Evolutionary conservation across 2,888 invertebrate species (phyloP), one percentile per base, ranked within the genome.

Genomic region (Trachelus troglodyta): DNA sequence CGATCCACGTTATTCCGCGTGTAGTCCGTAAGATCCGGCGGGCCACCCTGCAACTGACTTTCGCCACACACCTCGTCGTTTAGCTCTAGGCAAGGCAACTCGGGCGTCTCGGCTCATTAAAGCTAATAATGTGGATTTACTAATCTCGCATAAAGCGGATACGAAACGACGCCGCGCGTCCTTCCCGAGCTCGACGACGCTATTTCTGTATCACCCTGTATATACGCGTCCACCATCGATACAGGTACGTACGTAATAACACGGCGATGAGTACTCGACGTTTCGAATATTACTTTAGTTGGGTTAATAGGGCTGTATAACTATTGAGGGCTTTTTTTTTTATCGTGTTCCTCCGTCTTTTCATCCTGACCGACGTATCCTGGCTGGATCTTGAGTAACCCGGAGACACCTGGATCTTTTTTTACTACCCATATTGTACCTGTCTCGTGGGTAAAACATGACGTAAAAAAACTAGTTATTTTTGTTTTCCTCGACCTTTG

Each of bases 61-160:
- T 87, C 85, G 87, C 86, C 86, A 87, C 88, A 87, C 86, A 87
- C 87, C 86, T 87, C 83, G 88, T 83, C 84, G 82, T 83, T 74
- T 85, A 76, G 85, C 85, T 85, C 80, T 80, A 84, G 88, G 88
- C 85, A 86, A 86, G 85, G 86, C 86, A 85, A 85, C 85, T 82
- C 86, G 85, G 56, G 84, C 85, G 86, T 86, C 86, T 85, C 83
- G 86, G 87, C 87, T 90, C 89, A 89, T 90, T 90, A 89, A 89
- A 88, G 86, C 87, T 89, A 90, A 90, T 88, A 90, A 89, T 88
- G 89, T 87, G 86, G 89, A 88, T 90, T 89, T 90, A 88, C 88
- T 88, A 89, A 89, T 88, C 88, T 88, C 87, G 82, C 86, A 76
- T 76, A 76, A 76, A 76, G 78, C 75, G 78, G 76, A 78, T 75